Percentiles rank a stretch among this genome's conserved stretches.
Evolutionary conservation across 2,888 invertebrate species (phyloP).

Genomic region (Drosophila heteroneura): DNA sequence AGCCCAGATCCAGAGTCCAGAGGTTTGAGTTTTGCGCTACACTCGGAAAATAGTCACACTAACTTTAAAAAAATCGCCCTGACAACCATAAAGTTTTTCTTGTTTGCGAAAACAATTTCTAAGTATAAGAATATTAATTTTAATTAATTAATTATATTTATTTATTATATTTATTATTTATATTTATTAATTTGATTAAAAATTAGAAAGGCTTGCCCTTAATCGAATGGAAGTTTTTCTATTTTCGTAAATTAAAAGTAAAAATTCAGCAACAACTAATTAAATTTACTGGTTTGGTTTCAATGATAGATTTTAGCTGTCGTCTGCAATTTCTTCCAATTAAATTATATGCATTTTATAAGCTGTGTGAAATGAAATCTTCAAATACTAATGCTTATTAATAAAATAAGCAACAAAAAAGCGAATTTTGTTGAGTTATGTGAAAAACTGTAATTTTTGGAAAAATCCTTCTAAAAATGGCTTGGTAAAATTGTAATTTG

Average conservation of each 20-base stretch:
- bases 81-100: background rate
- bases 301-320: background rate
- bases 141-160: too few relatives aligned
- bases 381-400: background rate
- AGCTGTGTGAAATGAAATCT: too few relatives aligned
- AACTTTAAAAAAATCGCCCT: background rate
- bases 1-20: slow-evolving; percentile 8
- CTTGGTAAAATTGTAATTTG: background rate
- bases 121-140: background rate
- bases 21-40: slow-evolving; percentile 15
- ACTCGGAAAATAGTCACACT: background rate
- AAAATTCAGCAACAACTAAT: background rate
- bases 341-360: background rate
- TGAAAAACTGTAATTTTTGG: fast-evolving
- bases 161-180: too few relatives aligned
- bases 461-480: background rate
- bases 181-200: background rate
- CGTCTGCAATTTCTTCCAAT: background rate
- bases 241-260: background rate
- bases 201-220: background rate
- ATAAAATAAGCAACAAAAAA: background rate
- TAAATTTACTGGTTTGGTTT: background rate
- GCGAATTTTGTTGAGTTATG: fast-evolving
- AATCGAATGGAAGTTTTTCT: background rate
- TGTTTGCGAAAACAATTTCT: background rate